Conservation (phyloP, 2,888 invertebrate genomes). For the Tethea ocularis region DNA sequence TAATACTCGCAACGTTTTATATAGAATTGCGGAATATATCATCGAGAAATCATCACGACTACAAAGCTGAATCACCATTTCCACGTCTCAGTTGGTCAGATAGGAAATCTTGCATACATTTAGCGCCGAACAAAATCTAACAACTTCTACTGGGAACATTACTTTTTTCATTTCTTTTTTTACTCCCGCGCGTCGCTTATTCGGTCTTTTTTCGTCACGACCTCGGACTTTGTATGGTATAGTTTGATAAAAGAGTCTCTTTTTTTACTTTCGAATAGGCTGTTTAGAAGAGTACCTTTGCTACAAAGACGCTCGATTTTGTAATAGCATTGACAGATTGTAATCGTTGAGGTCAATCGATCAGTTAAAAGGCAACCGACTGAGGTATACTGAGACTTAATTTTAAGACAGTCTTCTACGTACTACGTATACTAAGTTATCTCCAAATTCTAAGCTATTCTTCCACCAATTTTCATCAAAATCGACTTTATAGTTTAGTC, state of each 20-base stretch:
- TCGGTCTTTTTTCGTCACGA: constrained; percentile 59
- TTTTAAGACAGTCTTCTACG: too few species aligned
- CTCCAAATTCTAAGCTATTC: not conserved
- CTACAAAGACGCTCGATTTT: constrained; percentile 8
- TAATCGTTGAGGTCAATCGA: not conserved
- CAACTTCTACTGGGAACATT: constrained; percentile 38
- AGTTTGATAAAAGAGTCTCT: constrained; percentile 42
- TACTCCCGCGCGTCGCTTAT: constrained; percentile 25
- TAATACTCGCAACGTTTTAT: not conserved
- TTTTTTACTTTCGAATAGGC: constrained; percentile 16
- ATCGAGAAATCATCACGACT: constrained; percentile 40
- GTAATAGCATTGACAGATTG: not conserved
- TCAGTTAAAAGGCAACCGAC: not conserved
- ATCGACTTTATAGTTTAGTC: not conserved
- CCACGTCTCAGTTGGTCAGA: constrained; percentile 44
- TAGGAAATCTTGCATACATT: constrained; percentile 64
- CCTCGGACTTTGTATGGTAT: constrained; percentile 66
- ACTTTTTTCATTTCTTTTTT: constrained; percentile 40
- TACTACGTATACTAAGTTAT: too few species aligned
- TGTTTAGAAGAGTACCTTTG: constrained; percentile 5
- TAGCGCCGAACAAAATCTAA: constrained; percentile 48
- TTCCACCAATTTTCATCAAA: not conserved
- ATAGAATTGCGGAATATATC: constrained; percentile 10
- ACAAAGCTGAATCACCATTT: constrained; percentile 35
- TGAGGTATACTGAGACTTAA: too few species aligned